Conservation (phyloP, 1,140 invertebrate genomes). For the Goniozus legneri region DNA sequence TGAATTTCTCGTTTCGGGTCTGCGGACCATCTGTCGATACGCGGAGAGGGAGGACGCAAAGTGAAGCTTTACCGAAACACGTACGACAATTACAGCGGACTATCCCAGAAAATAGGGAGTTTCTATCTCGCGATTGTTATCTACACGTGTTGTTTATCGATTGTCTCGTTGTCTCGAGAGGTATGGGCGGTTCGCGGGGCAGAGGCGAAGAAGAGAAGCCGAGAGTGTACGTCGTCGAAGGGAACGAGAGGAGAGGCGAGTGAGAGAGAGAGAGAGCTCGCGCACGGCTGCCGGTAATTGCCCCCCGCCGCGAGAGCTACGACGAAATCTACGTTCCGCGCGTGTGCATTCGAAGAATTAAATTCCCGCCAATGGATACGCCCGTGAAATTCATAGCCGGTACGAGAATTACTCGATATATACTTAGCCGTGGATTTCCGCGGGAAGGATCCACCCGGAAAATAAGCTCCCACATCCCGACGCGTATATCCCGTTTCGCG, state of each 20-base stretch:
- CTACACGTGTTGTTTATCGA: slow-evolving; percentile 54
- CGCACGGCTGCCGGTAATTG: slow-evolving; percentile 42
- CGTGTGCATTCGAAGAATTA: slow-evolving; percentile 22
- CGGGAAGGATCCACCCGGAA: too few species aligned
- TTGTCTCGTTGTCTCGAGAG: slow-evolving; percentile 45
- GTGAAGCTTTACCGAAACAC: slow-evolving; percentile 32
- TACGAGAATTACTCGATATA: too few species aligned
- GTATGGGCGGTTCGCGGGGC: too few species aligned
- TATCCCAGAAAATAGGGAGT: slow-evolving; percentile 39
- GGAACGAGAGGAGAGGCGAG: too few species aligned
- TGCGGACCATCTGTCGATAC: background rate
- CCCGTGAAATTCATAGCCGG: too few species aligned
- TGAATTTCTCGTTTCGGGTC: too few species aligned
- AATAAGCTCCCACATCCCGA: too few species aligned
- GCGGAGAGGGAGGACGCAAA: background rate
- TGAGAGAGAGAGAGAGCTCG: too few species aligned
- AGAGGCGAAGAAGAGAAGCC: too few species aligned
- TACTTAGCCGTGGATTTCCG: too few species aligned
- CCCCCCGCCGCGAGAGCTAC: slow-evolving; percentile 22
- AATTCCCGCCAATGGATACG: slow-evolving; percentile 18
- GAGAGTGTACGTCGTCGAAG: slow-evolving; percentile 24
- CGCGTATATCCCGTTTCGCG: too few species aligned
- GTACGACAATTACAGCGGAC: slow-evolving; percentile 41
- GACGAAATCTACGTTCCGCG: slow-evolving; percentile 22
- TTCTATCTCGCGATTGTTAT: slow-evolving; percentile 49